Evolutionary conservation across 2,888 invertebrate genomes (phyloP).

Genomic region (Lissocephala sabroskyi): DNA sequence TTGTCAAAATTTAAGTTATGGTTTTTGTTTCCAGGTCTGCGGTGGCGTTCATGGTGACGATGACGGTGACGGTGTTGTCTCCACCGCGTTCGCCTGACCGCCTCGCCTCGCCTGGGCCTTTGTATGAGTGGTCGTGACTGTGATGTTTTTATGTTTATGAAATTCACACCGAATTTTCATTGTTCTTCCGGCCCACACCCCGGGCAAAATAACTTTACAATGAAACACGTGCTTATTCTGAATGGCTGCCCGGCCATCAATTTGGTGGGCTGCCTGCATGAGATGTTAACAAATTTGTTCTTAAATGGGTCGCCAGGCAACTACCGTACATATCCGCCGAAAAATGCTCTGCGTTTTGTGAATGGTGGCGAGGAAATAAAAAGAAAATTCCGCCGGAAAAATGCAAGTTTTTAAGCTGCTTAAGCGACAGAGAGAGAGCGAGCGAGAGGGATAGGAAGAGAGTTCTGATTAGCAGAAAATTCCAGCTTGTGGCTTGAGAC

Average conservation of each 20-base stretch:
- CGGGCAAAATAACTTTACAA: too few relatives aligned
- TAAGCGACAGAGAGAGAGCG: too few relatives aligned
- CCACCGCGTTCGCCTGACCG: too few relatives aligned
- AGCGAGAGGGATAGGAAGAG: too few relatives aligned
- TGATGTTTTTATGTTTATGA: too few relatives aligned
- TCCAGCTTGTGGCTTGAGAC: slow-evolving; percentile 30
- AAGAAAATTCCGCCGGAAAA: slow-evolving; percentile 20
- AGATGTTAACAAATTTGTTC: background rate
- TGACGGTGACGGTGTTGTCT: slow-evolving; percentile 8
- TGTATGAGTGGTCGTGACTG: too few relatives aligned
- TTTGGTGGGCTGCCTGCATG: background rate
- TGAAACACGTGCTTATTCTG: background rate
- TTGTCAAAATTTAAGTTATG: slow-evolving; percentile 64
- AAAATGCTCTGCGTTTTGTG: too few relatives aligned
- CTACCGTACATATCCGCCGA: too few relatives aligned
- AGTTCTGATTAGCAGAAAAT: slow-evolving; percentile 59
- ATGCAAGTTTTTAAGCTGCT: slow-evolving; percentile 60
- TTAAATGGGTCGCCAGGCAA: background rate
- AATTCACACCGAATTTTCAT: too few relatives aligned
- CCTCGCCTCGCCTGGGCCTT: too few relatives aligned
- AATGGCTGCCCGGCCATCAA: background rate
- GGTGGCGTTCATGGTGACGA: slow-evolving; percentile 9
- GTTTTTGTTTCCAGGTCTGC: slow-evolving; percentile 27
- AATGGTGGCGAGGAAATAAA: background rate
- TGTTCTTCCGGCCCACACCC: too few relatives aligned